Percentiles rank a stretch among this genome's conserved stretches.
phyloP scores from a whole-genome alignment of 2,797 vertebrate genomes.

The Pseudotriccus pelzelni region DNA sequence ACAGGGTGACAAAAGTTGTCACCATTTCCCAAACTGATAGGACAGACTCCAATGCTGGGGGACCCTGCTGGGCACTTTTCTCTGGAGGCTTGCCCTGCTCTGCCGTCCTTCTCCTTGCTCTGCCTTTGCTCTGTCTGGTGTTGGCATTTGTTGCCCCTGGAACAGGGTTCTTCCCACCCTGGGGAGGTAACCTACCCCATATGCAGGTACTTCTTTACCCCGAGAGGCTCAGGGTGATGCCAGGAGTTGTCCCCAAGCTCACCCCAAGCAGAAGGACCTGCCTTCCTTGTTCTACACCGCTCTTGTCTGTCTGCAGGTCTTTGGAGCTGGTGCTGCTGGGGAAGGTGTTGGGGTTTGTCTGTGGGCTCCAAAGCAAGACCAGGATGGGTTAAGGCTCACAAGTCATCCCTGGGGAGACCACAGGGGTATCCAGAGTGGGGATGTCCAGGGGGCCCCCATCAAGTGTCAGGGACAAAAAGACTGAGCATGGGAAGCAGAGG shows the following conservation, averaged over 20 bases:
- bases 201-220: rapidly evolving
- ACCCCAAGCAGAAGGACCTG: background rate
- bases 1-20: rapidly evolving
- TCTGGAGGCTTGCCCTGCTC: background rate
- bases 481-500: background rate
- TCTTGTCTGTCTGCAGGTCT: background rate
- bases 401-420: background rate
- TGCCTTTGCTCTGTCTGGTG: background rate
- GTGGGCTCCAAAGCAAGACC: background rate
- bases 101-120: background rate
- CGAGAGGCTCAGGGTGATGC: background rate
- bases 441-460: background rate
- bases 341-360: background rate
- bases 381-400: background rate
- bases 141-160: background rate
- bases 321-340: background rate
- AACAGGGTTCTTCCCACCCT: background rate
- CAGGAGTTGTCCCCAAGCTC: background rate
- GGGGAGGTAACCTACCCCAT: rapidly evolving
- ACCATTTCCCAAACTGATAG: background rate
- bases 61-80: background rate
- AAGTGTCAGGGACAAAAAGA: background rate
- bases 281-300: background rate
- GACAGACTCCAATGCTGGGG: rapidly evolving
- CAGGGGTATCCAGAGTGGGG: background rate